phyloP scores from a whole-genome alignment of 2,797 vertebrate genomes.

The Rhynchotus rufescens region DNA sequence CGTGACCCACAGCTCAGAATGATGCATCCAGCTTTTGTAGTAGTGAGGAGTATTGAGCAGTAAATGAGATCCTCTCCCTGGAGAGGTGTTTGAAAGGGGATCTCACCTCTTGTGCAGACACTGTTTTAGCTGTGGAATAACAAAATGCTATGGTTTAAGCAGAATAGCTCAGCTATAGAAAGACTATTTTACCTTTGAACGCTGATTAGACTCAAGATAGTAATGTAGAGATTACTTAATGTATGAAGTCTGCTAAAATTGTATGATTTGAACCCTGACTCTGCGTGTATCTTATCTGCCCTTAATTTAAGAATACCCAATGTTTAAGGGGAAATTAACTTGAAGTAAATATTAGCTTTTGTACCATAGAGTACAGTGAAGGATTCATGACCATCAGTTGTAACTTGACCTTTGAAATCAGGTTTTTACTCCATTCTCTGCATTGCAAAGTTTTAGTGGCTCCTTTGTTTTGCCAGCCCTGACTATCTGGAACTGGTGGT shows the following conservation, averaged over 20 bases:
- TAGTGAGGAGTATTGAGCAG: neutral
- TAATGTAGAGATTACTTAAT: neutral
- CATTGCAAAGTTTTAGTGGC: neutral
- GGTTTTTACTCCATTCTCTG: neutral
- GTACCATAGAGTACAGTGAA: neutral
- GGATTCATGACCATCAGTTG: neutral
- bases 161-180: neutral
- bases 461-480: neutral
- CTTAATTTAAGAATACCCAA: neutral
- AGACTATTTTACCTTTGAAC: neutral
- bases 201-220: neutral
- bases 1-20: neutral
- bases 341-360: neutral
- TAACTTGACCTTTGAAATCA: neutral
- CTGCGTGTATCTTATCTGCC: neutral
- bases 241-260: neutral
- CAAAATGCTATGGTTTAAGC: neutral
- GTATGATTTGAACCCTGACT: neutral
- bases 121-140: neutral
- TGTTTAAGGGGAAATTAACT: neutral
- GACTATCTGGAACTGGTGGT: neutral
- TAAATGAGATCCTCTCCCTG: neutral
- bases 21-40: neutral
- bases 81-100: neutral
- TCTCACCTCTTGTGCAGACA: neutral